Conservation (phyloP, 2,888 invertebrate species). For the Melangyna quadrimaculata region DNA sequence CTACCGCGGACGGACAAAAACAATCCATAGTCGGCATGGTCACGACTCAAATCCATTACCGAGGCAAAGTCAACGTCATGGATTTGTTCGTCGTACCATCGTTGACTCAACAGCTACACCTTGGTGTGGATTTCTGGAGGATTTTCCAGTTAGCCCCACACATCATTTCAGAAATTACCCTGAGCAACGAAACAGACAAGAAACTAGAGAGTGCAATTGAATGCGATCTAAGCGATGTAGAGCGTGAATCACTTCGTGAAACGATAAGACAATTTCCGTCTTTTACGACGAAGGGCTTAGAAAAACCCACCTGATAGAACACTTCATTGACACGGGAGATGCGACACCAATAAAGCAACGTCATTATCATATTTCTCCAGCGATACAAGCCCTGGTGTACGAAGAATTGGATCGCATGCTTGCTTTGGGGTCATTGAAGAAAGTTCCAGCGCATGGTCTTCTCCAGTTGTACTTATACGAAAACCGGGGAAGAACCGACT, state of each 20-base stretch:
- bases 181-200: no score
- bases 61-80: background rate
- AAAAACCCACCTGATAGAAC: background rate
- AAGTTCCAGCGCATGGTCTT: conserved; percentile 74
- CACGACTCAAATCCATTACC: no score
- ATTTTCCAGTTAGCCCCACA: background rate
- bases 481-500: background rate
- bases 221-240: no score
- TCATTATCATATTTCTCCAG: no score
- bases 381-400: no score
- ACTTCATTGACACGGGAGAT: background rate
- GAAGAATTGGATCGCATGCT: no score
- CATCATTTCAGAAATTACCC: background rate
- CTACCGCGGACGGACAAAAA: no score
- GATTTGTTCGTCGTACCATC: background rate
- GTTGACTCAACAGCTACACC: background rate
- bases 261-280: background rate
- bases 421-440: conserved; percentile 74
- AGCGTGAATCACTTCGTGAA: background rate
- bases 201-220: background rate
- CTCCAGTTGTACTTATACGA: conserved; percentile 65
- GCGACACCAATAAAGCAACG: conserved; percentile 40
- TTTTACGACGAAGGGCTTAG: background rate
- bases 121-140: no score
- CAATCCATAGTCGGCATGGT: no score